Conservation (phyloP, 2,888 invertebrate genomes). For the Stegophylla sp. region DNA sequence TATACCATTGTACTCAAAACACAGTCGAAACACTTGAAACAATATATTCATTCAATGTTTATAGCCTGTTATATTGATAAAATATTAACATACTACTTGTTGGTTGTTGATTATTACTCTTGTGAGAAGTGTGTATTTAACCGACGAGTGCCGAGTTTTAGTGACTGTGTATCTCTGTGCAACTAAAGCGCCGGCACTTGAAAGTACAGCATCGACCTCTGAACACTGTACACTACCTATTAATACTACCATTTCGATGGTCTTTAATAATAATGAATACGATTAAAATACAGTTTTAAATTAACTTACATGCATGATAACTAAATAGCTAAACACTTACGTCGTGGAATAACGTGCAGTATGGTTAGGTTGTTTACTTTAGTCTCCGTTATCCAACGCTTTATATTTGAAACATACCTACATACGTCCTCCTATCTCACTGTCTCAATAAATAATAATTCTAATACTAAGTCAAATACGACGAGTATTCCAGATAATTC, state of each 20-base stretch:
- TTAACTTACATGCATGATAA: not conserved
- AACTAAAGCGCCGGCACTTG: slow-evolving; percentile 7
- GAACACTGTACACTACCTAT: not conserved
- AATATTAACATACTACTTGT: not conserved
- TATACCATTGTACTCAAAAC: too few relatives aligned
- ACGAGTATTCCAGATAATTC: too few relatives aligned
- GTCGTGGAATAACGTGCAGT: not conserved
- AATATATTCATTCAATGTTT: not conserved
- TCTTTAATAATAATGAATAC: slow-evolving; percentile 10
- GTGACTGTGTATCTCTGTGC: not conserved
- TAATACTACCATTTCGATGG: not conserved
- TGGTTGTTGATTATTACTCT: not conserved
- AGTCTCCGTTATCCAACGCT: not conserved
- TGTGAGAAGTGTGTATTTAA: not conserved
- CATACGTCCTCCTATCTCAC: not conserved
- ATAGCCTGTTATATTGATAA: not conserved
- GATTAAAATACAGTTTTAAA: slow-evolving; percentile 29
- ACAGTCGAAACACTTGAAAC: too few relatives aligned
- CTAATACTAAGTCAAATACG: not conserved
- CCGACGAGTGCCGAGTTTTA: not conserved
- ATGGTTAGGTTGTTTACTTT: not conserved
- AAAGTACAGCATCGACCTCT: slow-evolving; percentile 18
- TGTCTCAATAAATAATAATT: not conserved
- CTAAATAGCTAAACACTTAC: not conserved
- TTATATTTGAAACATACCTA: too few relatives aligned